Evolutionary conservation across 2,797 vertebrate genomes (phyloP), one percentile per base, ranked within the genome.

Genomic region (Bradypodion ventrale): DNA sequence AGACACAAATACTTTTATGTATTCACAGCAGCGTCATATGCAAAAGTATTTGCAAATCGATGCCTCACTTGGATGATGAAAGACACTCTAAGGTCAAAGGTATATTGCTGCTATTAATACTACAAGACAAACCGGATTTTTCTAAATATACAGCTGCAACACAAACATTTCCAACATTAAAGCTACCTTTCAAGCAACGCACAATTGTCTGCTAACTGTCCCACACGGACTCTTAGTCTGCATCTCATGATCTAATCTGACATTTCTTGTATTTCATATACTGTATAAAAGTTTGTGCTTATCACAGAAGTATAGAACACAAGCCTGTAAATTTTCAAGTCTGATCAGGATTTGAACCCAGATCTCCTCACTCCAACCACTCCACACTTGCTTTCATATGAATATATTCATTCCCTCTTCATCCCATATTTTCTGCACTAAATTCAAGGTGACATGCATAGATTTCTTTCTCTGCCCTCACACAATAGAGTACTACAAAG

Each of bases 1-100:
- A 63, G 87, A 84, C 70, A 81, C 60, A 88, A 90, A 84, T 78
- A 80, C 29, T 0, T 66, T 66, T 42, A 76, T 75, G 82, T 7
- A 76, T 27, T 82, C 56, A 19, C n/a, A 79, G 68, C 73, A 37
- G 29, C 56, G 86, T 52, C 86, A 93, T 92, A 85, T 89, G 35
- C 75, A 75, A 74, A 85, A 72, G 60, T 86, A 35, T 87, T 91
- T 89, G 5, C 86, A 89, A 91, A 78, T 59, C 74, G 49, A 49
- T n/a, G 56, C 7, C 65, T n/a, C 8, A 1, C 37, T 1, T 25
- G 35, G 75, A 16, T 25, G 42, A 73, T 73, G 79, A 66, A 86
- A 87, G 78, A 76, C 83, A 35, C 66, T 52, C 9, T 37, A 27
- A 27, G 35, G 23, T 85, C 86, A 90, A n/a, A 81, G 62, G 66